A percentile compares a stretch with the other conserved stretches of the same genome.
These are phyloP conservation scores for Dicyrtomina minuta DNA, from an alignment of 2,888 invertebrate genomes.

Conservation along the genomic window DNA sequence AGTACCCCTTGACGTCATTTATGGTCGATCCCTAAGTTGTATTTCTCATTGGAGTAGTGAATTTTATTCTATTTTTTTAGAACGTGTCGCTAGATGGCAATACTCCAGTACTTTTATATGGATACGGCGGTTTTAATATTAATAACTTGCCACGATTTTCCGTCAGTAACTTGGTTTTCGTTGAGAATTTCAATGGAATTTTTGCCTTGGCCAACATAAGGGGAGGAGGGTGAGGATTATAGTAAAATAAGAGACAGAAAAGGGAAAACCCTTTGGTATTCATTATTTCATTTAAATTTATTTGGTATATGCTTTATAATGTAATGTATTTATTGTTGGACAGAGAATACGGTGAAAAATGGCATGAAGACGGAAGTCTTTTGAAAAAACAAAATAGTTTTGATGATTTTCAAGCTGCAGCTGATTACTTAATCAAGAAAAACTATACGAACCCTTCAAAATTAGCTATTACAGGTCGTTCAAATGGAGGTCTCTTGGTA, in stretches of 20 bases:
- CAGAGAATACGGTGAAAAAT: constrained; percentile 38
- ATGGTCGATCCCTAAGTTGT: too few species aligned
- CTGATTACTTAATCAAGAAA: too few species aligned
- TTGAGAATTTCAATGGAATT: constrained; percentile 30
- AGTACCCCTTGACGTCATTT: too few species aligned
- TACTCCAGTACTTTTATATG: constrained; percentile 18
- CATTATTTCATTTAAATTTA: too few species aligned
- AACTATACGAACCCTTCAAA: constrained; percentile 73
- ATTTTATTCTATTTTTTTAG: neutral
- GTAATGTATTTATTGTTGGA: too few species aligned
- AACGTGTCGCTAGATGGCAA: constrained; percentile 16
- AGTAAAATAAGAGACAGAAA: too few species aligned
- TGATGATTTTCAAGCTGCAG: constrained; percentile 89
- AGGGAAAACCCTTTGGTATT: too few species aligned
- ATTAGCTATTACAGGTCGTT: constrained; percentile 86
- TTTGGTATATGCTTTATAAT: too few species aligned
- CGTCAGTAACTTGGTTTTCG: constrained; percentile 18
- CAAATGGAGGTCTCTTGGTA: constrained; percentile 93
- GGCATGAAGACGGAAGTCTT: constrained; percentile 29
- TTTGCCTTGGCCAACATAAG: constrained; percentile 31
- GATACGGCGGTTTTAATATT: constrained; percentile 37
- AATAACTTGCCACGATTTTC: constrained; percentile 58
- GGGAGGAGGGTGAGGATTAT: constrained; percentile 62
- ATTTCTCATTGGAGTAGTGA: too few species aligned
- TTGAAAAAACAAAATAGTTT: constrained; percentile 81